Evolutionary conservation across 2,888 invertebrate genomes (phyloP), one percentile per base, ranked within the genome.

Genomic region (Rotaria sp.): DNA sequence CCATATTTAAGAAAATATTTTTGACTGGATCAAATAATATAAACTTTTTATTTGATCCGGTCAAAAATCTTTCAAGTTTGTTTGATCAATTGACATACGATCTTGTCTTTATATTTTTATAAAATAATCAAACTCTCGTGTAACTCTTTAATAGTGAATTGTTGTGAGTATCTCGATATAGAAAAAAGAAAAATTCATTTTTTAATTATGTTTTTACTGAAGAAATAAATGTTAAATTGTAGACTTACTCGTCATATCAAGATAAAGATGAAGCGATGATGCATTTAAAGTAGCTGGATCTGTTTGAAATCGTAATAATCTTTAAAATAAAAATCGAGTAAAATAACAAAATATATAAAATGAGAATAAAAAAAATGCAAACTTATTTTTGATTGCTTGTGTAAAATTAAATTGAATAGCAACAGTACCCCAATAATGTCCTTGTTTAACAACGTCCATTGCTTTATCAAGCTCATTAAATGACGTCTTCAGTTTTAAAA

Each of bases 401-500:
- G 96, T 95, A 89, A 96, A 97, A 90, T 96, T 96, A 89, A 95
- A 94, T 45, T 95, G 95, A 89, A 97, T 95, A 90, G 94, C 94
- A 13, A 96, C 91, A 18, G 95, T 94, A 3, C 96, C 96, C 96
- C 96, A 96, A 0, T 95, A 94, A 48, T 94, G 92, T 0, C 96
- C 96, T 3, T 91, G 91, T 57, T 93, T 92, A 0, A 96, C 96
- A 0, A 95, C 95, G 52, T 93, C 91, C 87, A 94, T 92, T 0
- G 96, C 96, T 0, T 93, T 92, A 0, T 93, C 92, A 11, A 94
- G 92, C 75, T 85, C 35, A 48, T 59, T 80, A 85, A 85, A 87
- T 55, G 67, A 45, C 18, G 87, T 84, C 74, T 86, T 30, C 48
- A 85, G 41, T 30, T 86, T 24, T 26, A 1, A 26, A 74, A 84